Conservation (phyloP, 2,113 vertebrate genomes). For the Acrocephalus arundinaceus region DNA sequence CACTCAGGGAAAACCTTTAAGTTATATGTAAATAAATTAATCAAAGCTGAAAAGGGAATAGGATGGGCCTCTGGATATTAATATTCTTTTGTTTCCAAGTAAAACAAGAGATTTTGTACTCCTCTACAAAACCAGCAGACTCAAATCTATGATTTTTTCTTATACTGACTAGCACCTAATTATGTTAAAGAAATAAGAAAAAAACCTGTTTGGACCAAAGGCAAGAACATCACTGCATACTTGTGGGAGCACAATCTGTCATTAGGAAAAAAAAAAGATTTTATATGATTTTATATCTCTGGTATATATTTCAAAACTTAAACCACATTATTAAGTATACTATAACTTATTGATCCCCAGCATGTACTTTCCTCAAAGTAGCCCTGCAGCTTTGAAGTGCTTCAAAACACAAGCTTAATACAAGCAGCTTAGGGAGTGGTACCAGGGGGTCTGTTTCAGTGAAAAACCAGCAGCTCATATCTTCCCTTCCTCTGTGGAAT, state of each 20-base stretch:
- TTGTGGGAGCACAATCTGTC: not conserved
- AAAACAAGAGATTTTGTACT: not conserved
- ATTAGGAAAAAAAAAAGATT: not conserved
- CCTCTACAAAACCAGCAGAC: not conserved
- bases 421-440: not conserved
- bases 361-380: not conserved
- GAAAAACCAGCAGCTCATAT: not conserved
- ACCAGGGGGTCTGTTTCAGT: not conserved
- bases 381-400: not conserved
- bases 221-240: not conserved
- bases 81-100: not conserved
- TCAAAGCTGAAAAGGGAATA: not conserved
- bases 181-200: not conserved
- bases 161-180: not conserved
- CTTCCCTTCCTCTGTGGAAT: not conserved
- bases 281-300: not conserved
- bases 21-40: not conserved
- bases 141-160: not conserved
- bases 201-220: not conserved
- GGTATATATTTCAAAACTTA: not conserved
- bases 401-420: not conserved
- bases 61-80: not conserved
- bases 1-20: not conserved
- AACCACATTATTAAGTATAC: not conserved
- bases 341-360: not conserved